Base-by-base conservation (phyloP, 2,797 vertebrate genomes). In the Sebastes itinus region DNA sequence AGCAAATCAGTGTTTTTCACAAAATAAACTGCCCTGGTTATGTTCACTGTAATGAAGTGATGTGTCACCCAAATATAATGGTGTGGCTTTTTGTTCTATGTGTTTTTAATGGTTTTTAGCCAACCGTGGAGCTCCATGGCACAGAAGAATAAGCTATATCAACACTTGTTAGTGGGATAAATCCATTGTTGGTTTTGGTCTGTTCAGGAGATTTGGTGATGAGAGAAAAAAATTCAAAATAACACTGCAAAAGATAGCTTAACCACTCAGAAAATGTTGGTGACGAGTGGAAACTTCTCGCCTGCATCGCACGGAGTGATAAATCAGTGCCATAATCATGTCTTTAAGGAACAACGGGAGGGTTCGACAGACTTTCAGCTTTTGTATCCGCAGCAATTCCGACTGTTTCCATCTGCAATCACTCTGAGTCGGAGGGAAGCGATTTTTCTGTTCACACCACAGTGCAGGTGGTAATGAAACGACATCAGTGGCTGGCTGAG, bases 391-490 rank as follows among this genome's bases (percentile, higher is more conserved):
- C 4, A 35, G 73, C 63, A 59, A 75, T 76, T 83, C 20, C 2
- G 25, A 81, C 74, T 20, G 56, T 65, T 81, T 89, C 60, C 72
- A 80, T 67, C 79, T 73, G 42, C 75, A 87, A 83, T 87, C 81
- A 83, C 28, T 54, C 16, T 5, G 54, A 71, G 76, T 73, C 75
- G 23, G 74, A 63, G 68, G 83, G 79, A 80, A 49, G 65, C 14
- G 16, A 69, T 77, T 84, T 86, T 86, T 78, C 66, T 78, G 61
- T 86, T 91, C 77, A 80, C 91, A 88, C 87, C 78, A 71, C 56
- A 22, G 58, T 71, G 74, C 83, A 87, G 86, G 84, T 78, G 86
- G 85, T 87, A 93, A 95, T 93, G 91, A 89, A 92, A 92, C 84
- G 78, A 72, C 90, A 84, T 72, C 78, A 20, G 77, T 22, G 32